A percentile compares a stretch with the other conserved stretches of the same genome.
Evolutionary conservation across 2,888 invertebrate species (phyloP).

Genomic region (Lottia scabra): DNA sequence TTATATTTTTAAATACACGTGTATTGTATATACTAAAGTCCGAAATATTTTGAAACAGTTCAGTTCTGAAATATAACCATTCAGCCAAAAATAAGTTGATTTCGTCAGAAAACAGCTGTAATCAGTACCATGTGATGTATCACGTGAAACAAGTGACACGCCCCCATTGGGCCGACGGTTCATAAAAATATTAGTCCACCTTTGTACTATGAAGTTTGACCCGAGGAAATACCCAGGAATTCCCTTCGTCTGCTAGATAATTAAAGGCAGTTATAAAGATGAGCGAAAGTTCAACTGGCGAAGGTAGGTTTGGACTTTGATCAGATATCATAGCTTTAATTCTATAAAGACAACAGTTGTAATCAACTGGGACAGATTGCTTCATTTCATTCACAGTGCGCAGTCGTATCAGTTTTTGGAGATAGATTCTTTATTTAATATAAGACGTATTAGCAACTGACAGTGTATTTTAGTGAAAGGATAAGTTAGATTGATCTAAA

Average conservation of each 20-base stretch:
- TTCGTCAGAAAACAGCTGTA: neutral
- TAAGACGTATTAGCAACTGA: too few species aligned
- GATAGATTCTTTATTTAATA: too few species aligned
- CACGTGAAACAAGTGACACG: neutral
- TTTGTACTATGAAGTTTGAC: constrained; percentile 6
- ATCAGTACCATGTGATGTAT: neutral
- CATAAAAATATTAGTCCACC: neutral
- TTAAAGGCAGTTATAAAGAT: constrained; percentile 12
- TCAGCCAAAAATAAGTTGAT: too few species aligned
- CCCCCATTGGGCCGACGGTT: neutral
- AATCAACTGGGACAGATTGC: too few species aligned
- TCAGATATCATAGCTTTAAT: neutral
- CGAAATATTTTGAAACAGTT: too few species aligned
- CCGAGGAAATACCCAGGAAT: constrained; percentile 4
- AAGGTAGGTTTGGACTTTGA: constrained; percentile 21
- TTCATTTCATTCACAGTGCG: neutral
- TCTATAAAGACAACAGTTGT: too few species aligned
- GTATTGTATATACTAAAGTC: too few species aligned
- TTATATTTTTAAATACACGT: too few species aligned
- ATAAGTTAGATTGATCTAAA: too few species aligned
- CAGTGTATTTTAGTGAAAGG: too few species aligned
- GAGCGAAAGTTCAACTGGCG: constrained; percentile 34
- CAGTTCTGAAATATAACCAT: too few species aligned
- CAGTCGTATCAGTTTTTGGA: neutral
- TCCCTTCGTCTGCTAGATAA: neutral